These are phyloP conservation scores for Paguma larvata DNA, from an alignment of 2,797 vertebrate genomes.

Conservation along the genomic window DNA sequence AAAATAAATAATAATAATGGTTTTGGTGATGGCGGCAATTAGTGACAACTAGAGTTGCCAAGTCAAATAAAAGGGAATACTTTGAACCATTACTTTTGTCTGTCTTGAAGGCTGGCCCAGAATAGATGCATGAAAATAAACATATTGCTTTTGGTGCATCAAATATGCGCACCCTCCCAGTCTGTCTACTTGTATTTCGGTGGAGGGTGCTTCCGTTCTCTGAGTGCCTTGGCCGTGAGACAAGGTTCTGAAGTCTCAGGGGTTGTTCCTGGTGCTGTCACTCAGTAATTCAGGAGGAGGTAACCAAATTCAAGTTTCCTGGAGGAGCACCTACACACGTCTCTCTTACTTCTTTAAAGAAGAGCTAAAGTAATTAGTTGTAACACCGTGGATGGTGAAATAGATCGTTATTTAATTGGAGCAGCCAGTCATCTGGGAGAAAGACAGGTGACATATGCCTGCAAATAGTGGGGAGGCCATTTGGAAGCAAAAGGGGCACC, in stretches of 20 bases:
- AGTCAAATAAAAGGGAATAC: neutral
- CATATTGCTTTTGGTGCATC: conserved; percentile 64
- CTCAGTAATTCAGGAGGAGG: conserved; percentile 84
- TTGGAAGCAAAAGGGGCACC: neutral
- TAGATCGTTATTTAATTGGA: conserved; percentile 78
- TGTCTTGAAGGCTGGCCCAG: neutral
- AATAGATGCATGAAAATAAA: too few species aligned
- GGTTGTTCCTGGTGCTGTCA: conserved; percentile 81
- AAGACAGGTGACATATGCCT: neutral
- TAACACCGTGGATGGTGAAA: conserved; percentile 79
- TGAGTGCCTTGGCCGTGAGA: conserved; percentile 82
- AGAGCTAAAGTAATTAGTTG: conserved; percentile 83
- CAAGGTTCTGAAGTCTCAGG: conserved; percentile 81
- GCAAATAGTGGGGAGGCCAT: neutral
- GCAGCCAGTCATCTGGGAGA: neutral
- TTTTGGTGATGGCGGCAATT: neutral
- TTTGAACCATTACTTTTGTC: neutral
- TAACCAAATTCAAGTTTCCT: conserved; percentile 84
- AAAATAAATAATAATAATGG: too few species aligned
- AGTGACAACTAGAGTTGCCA: neutral
- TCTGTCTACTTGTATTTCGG: conserved; percentile 63
- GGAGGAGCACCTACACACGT: conserved; percentile 80
- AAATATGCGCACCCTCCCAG: conserved; percentile 64
- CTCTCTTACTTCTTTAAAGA: conserved; percentile 84
- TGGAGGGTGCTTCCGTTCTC: conserved; percentile 79